phyloP scores from a whole-genome alignment of 2,797 vertebrate species.

The Esox masquinongy region DNA sequence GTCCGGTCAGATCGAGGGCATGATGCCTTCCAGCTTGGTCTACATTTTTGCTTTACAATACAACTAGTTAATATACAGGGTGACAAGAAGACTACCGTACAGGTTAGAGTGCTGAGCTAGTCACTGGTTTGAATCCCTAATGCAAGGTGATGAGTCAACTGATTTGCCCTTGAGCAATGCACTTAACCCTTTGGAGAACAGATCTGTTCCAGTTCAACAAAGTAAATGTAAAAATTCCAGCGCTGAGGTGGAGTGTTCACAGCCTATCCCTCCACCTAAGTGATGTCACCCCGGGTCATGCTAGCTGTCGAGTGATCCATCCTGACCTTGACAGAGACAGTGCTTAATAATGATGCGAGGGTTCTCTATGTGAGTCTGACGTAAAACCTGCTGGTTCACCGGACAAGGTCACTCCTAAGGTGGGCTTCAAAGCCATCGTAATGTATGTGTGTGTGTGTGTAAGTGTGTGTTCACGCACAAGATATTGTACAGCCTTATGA shows the following conservation, averaged over 20 bases:
- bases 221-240: neutral
- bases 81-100: too few species aligned
- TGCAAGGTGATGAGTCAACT: too few species aligned
- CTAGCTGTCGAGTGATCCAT: slow-evolving; percentile 10
- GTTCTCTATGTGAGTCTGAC: slow-evolving; percentile 1
- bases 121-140: too few species aligned
- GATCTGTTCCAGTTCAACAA: too few species aligned
- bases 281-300: neutral
- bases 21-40: neutral
- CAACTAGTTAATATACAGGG: too few species aligned
- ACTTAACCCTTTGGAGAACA: too few species aligned
- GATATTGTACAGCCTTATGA: neutral
- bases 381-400: neutral
- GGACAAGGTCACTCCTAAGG: neutral
- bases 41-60: neutral
- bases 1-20: neutral
- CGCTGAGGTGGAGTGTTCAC: neutral
- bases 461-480: neutral
- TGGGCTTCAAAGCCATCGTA: neutral
- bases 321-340: neutral
- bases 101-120: too few species aligned
- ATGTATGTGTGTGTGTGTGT: neutral
- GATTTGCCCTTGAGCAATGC: too few species aligned
- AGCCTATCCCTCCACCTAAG: slow-evolving; percentile 7
- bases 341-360: slow-evolving; percentile 11